Conservation (phyloP, 2,888 invertebrate genomes). For the Pachycephus smyrnensis region DNA sequence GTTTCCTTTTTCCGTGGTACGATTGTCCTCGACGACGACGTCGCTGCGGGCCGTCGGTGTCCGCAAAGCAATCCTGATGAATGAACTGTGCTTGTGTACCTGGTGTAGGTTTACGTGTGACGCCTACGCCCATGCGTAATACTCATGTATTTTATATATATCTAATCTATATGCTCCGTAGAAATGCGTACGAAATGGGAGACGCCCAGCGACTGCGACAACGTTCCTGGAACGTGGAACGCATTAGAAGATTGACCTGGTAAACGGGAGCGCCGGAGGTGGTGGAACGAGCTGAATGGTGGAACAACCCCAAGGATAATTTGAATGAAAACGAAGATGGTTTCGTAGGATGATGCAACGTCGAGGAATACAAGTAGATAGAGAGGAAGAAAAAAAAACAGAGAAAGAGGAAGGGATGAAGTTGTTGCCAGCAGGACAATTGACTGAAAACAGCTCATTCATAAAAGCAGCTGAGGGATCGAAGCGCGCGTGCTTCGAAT, state of each 20-base stretch:
- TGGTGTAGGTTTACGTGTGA: neutral
- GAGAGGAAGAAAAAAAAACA: neutral
- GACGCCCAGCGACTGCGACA: slow-evolving; percentile 4
- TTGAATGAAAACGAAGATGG: neutral
- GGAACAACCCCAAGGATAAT: neutral
- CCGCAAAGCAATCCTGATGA: neutral
- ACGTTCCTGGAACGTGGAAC: neutral
- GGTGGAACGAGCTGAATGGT: neutral
- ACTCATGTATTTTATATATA: neutral
- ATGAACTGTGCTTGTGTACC: neutral
- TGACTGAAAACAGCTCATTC: neutral
- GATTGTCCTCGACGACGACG: neutral
- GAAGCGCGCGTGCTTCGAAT: slow-evolving; percentile 1
- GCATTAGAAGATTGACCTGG: slow-evolving; percentile 2
- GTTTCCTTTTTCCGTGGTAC: neutral
- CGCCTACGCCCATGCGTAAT: neutral
- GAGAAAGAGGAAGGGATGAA: neutral
- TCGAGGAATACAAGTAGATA: neutral
- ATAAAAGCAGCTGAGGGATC: neutral
- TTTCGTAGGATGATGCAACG: neutral
- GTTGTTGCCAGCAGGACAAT: neutral
- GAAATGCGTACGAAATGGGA: neutral
- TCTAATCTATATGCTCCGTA: neutral
- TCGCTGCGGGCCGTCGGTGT: neutral
- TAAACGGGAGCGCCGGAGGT: neutral